Percentiles rank a stretch among this genome's conserved stretches.
These are phyloP conservation scores for Poeciliopsis paucimaculata DNA, from an alignment of 2,797 vertebrate genomes.

Conservation along the genomic window DNA sequence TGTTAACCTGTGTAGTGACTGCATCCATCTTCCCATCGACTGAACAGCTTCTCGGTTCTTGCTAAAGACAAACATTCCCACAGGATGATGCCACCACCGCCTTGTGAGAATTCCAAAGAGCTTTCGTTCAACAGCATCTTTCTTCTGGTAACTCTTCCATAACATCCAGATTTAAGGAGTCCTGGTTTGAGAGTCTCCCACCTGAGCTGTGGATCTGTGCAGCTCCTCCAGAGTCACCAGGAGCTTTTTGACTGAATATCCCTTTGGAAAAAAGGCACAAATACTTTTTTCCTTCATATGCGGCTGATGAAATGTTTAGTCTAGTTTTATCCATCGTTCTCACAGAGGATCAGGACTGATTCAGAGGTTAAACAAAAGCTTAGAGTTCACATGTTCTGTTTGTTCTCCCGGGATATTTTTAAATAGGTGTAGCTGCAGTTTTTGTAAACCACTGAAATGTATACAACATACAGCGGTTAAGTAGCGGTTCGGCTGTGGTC, in stretches of 20 bases:
- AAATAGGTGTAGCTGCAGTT: conserved; percentile 26
- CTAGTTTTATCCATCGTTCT: background rate
- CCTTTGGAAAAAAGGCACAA: background rate
- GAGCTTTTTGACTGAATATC: background rate
- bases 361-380: conserved; percentile 14
- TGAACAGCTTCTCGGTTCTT: background rate
- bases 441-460: conserved; percentile 31
- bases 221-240: background rate
- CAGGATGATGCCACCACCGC: background rate
- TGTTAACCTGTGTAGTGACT: background rate
- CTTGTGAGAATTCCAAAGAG: background rate
- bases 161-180: background rate
- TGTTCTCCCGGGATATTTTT: conserved; percentile 19
- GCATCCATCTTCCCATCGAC: background rate
- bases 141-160: background rate
- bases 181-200: background rate
- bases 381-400: background rate
- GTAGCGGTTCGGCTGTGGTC: conserved; percentile 40
- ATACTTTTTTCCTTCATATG: background rate
- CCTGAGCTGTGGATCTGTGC: background rate
- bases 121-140: background rate
- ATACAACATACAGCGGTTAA: conserved; percentile 39
- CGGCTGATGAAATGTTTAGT: background rate
- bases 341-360: background rate
- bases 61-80: background rate